Percentiles rank a stretch among this genome's conserved stretches.
phyloP scores from a whole-genome alignment of 2,888 invertebrate species.

The Diloba caeruleocephala region DNA sequence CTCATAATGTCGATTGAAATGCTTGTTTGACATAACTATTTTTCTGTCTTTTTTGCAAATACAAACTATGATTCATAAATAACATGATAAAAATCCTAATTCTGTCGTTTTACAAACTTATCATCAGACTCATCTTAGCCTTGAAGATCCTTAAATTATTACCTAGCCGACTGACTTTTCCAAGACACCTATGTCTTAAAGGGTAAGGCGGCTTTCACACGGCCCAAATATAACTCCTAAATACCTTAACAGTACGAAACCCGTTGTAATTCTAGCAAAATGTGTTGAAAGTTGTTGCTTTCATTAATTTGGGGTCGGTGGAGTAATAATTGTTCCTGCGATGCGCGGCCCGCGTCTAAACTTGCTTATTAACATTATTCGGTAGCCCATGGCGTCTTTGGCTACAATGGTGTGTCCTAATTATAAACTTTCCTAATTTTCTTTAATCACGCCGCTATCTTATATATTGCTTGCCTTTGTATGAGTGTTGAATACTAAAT shows the following conservation, averaged over 20 bases:
- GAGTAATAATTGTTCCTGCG: conserved; percentile 77
- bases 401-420: conserved; percentile 65
- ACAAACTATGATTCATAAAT: too few species aligned
- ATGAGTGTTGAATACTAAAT: conserved; percentile 42
- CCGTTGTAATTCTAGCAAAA: conserved; percentile 63
- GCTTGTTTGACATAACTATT: too few species aligned
- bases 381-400: conserved; percentile 60
- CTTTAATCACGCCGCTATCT: conserved; percentile 66
- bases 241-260: conserved; percentile 53
- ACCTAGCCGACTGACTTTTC: too few species aligned
- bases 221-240: conserved; percentile 29
- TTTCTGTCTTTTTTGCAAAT: too few species aligned
- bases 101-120: too few species aligned
- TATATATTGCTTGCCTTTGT: conserved; percentile 60
- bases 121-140: too few species aligned
- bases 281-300: conserved; percentile 72
- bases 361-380: conserved; percentile 74
- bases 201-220: conserved; percentile 10
- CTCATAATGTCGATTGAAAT: too few species aligned
- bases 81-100: too few species aligned
- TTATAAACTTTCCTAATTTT: conserved; percentile 84
- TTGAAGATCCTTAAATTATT: too few species aligned
- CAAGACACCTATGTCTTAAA: too few species aligned
- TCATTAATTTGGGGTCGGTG: conserved; percentile 75
- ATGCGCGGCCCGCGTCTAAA: conserved; percentile 71